phyloP scores from a whole-genome alignment of 2,113 vertebrate species.

The Pollimyrus isidori region DNA sequence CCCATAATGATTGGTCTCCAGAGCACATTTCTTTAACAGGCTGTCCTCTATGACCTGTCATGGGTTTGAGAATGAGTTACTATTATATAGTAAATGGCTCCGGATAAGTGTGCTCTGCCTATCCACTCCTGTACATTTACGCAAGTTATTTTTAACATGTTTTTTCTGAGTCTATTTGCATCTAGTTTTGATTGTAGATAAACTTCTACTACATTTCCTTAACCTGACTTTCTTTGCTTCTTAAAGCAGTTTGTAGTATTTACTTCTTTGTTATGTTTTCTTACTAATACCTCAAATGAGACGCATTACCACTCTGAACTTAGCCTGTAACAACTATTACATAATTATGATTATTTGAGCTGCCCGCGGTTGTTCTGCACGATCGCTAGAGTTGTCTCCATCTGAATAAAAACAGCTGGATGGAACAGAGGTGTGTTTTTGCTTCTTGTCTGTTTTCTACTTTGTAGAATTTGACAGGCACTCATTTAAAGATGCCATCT shows the following conservation, averaged over 20 bases:
- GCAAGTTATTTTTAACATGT: not conserved
- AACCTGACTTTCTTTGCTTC: not conserved
- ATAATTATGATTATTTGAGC: not conserved
- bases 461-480: not conserved
- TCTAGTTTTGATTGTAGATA: not conserved
- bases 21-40: not conserved
- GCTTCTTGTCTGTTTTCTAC: not conserved
- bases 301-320: not conserved
- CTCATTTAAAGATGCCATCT: not conserved
- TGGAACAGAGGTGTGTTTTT: not conserved
- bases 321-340: not conserved
- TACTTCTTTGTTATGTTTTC: not conserved
- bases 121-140: not conserved
- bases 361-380: not conserved
- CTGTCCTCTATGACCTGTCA: not conserved
- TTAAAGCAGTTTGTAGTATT: not conserved
- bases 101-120: not conserved
- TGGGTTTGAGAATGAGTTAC: not conserved
- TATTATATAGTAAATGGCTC: not conserved
- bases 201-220: not conserved
- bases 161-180: not conserved
- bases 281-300: not conserved
- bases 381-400: not conserved
- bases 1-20: not conserved
- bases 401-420: not conserved